phyloP scores from a whole-genome alignment of 2,888 invertebrate genomes.

The Oeneis ivallda region DNA sequence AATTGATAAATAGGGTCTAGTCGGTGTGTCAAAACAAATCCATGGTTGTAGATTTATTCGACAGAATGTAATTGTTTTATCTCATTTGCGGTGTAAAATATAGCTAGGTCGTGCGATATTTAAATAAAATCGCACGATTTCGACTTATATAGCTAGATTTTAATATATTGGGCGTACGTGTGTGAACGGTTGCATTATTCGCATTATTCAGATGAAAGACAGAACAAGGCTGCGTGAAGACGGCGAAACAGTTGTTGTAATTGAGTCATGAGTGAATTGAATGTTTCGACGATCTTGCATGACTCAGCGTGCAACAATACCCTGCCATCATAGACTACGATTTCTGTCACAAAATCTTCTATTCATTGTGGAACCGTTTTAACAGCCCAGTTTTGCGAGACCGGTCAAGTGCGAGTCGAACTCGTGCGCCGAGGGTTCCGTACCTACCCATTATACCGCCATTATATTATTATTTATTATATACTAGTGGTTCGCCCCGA shows the following conservation, averaged over 20 bases:
- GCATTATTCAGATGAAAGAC: slow-evolving; percentile 19
- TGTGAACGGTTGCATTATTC: slow-evolving; percentile 24
- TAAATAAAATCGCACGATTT: slow-evolving; percentile 26
- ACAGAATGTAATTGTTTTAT: slow-evolving; percentile 26
- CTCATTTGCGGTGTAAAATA: slow-evolving; percentile 22
- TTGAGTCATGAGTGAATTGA: slow-evolving; percentile 6
- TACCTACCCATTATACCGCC: too few relatives aligned
- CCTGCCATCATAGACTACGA: background rate
- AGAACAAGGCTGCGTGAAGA: slow-evolving; percentile 16
- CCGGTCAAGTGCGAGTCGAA: too few relatives aligned
- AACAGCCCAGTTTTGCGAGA: background rate
- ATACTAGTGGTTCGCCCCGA: too few relatives aligned
- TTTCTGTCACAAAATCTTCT: background rate
- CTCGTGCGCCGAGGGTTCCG: too few relatives aligned
- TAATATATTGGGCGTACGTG: slow-evolving; percentile 21
- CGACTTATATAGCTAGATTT: slow-evolving; percentile 19
- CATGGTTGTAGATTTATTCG: slow-evolving; percentile 22
- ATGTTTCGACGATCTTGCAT: slow-evolving; percentile 10
- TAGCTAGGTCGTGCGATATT: slow-evolving; percentile 24
- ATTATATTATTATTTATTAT: too few relatives aligned
- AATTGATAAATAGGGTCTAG: slow-evolving; percentile 21
- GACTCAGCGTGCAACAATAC: slow-evolving; percentile 4
- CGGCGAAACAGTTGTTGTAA: slow-evolving; percentile 6
- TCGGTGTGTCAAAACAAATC: slow-evolving; percentile 21
- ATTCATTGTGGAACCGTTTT: background rate